phyloP scores from a whole-genome alignment of 2,797 vertebrate species.

The Argya squamiceps region DNA sequence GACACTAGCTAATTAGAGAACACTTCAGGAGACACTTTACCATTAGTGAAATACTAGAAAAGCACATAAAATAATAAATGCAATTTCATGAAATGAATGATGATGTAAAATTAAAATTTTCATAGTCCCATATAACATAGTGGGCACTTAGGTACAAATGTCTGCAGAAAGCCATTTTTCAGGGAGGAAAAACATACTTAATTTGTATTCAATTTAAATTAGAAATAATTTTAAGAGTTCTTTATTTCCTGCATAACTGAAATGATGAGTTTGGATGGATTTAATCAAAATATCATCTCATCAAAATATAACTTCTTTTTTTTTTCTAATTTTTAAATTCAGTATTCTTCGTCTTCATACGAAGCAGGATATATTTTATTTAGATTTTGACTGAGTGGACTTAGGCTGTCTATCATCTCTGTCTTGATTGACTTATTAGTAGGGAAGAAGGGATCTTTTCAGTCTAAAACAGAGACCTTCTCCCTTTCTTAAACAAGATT shows the following conservation, averaged over 20 bases:
- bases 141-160: neutral
- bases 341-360: neutral
- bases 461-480: neutral
- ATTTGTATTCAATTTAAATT: neutral
- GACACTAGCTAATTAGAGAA: neutral
- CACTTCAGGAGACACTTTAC: neutral
- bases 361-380: neutral
- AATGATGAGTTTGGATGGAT: neutral
- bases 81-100: neutral
- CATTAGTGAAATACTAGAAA: neutral
- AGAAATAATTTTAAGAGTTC: neutral
- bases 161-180: neutral
- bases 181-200: neutral
- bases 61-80: neutral
- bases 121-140: neutral
- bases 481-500: neutral
- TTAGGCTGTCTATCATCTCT: neutral
- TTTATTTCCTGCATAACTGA: neutral
- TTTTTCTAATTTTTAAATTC: neutral
- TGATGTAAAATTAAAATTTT: neutral
- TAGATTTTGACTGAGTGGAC: neutral
- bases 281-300: neutral
- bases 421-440: neutral
- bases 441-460: neutral
- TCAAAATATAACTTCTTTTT: neutral